A percentile compares a stretch with the other conserved stretches of the same genome.
Conservation (phyloP, 2,797 vertebrate species). For the Bradypus variegatus region DNA sequence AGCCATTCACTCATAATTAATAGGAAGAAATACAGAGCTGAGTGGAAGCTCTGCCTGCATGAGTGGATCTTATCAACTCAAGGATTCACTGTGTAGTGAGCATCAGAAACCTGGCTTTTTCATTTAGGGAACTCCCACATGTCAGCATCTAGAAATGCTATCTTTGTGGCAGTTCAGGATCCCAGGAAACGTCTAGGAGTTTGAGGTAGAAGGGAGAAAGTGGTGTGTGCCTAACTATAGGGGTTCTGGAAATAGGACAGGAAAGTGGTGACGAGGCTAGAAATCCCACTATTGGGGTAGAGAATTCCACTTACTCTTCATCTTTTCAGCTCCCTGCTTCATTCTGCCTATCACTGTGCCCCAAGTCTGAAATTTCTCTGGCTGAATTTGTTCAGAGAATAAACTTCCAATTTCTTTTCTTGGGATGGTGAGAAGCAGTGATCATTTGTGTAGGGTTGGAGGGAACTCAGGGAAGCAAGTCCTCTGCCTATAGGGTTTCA, state of each 20-base stretch:
- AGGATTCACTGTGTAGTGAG: fast-evolving
- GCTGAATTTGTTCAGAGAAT: not conserved
- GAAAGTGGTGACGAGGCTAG: not conserved
- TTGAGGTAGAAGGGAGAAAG: not conserved
- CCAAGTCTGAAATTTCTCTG: not conserved
- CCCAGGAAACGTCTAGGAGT: not conserved
- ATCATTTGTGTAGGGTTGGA: not conserved
- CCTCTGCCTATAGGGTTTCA: not conserved
- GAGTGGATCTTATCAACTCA: not conserved
- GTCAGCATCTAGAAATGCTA: not conserved
- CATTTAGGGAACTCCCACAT: not conserved
- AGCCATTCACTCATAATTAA: not conserved
- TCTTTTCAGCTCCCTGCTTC: not conserved
- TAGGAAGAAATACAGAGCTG: not conserved
- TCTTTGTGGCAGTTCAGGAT: not conserved
- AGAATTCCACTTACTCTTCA: not conserved
- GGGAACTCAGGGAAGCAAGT: fast-evolving
- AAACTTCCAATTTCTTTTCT: not conserved
- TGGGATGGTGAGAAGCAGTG: not conserved
- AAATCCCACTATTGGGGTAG: not conserved
- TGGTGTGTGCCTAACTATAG: not conserved
- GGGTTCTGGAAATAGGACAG: not conserved
- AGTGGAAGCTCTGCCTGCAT: not conserved
- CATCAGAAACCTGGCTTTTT: not conserved
- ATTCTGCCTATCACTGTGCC: not conserved